Base-by-base conservation (phyloP, 2,113 vertebrate species). In the Nothoprocta perdicaria region DNA sequence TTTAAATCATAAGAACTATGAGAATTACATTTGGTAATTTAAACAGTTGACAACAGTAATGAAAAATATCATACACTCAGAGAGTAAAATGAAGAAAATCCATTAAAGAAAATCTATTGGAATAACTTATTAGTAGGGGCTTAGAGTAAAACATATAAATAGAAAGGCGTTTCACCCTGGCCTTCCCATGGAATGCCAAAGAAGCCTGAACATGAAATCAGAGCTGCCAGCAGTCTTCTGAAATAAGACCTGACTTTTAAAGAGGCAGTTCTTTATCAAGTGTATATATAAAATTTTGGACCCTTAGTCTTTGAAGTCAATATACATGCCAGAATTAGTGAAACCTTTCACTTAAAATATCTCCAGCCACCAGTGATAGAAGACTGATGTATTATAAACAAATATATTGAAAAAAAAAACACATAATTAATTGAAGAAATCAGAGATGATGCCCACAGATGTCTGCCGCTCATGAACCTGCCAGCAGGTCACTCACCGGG, bases 141-240 rank as follows among this genome's bases (percentile, higher is more conserved):
- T 94, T 93, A 88, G 91, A 79, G 63, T 91, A 92, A 93, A 81
- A 93, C 1, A 92, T 92, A 95, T 95, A 95, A 86, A 95, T 89
- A 97, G 96, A 94, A 90, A 84, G 73, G 53, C 95, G 78, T 77
- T 86, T 94, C 84, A 89, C n/a, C 90, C 88, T 23, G 45, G 84
- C 86, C 94, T 95, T 77, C 94, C 86, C 95, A 86, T 92, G 93
- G 95, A 94, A 97, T 95, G 94, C 95, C 94, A 85, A 62, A 96
- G 94, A 93, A 95, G 94, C 63, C 94, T 95, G 92, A 88, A 79
- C 40, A 62, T 92, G 96, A 95, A 96, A 96, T 6, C 41, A 74
- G 92, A 96, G 82, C 92, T 84, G 80, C 66, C 53, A 93, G 66
- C 93, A 94, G 69, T 93, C 84, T 66, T 41, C 79, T 93, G 91